Base-by-base conservation (phyloP, 2,888 invertebrate genomes). In the Torymus aiolomorphi region DNA sequence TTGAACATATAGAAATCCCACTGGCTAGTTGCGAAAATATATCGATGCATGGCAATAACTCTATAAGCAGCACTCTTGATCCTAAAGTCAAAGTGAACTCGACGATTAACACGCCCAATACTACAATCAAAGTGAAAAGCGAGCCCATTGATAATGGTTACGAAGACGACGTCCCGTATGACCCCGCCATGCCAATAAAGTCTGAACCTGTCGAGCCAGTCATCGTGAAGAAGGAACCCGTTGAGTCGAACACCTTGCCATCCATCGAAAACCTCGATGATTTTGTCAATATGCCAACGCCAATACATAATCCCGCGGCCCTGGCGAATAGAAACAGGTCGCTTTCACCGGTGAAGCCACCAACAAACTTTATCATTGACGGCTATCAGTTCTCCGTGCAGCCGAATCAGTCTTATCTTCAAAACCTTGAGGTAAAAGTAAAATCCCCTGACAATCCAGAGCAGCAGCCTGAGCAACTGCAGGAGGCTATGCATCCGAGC, bases 231-330 rank as follows among this genome's bases (percentile, higher is more conserved):
- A 51, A 4, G n/a, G 75, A 79, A 2, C 63, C 65, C 12, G 10
- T n/a, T 24, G 24, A 5, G 18, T 42, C 10, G 18, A 8, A 57
- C 14, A n/a, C 31, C 4, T 31, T 31, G 31, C 51, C 57, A 31
- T 24, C 78, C 24, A 18, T 3, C 13, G 13, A 66, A 0, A 16
- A 74, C 49, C 0, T 51, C 3, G 75, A 75, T 1, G 79, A 79
- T 0, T 16, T 82, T 31, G 51, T 65, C 13, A 76, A 76, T 20
- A 80, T 82, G 79, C 18, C 20, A 24, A 82, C 81, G 0, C 81
- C 81, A 3, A 12, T 77, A 4, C 67, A 63, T 14, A 66, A 16
- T 12, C 66, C 79, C 10, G 57, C 54, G 24, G 59, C 73, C n/a
- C 42, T 74, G 0, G 24, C 24, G 2, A 52, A 31, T 12, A 69